phyloP scores from a whole-genome alignment of 2,113 vertebrate genomes.

The Excalfactoria chinensis region DNA sequence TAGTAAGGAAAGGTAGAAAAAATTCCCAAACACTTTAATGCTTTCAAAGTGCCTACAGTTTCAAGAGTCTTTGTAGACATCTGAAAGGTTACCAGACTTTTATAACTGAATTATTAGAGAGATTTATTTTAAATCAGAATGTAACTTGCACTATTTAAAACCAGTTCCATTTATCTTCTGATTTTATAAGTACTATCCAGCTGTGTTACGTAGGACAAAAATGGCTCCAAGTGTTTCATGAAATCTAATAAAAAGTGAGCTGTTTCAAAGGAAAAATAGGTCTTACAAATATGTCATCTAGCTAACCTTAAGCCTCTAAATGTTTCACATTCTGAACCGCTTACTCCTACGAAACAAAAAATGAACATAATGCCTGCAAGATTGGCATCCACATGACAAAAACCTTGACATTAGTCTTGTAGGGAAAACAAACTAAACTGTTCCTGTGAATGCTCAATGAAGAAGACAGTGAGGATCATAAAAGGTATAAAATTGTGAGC shows the following conservation, averaged over 20 bases:
- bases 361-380: neutral
- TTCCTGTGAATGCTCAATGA: neutral
- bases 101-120: conserved; percentile 43
- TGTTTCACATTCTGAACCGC: neutral
- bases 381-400: neutral
- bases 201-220: conserved; percentile 25
- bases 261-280: conserved; percentile 38
- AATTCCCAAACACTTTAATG: neutral
- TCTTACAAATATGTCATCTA: conserved; percentile 17
- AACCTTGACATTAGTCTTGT: neutral
- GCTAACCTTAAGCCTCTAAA: conserved; percentile 36
- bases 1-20: neutral
- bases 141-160: conserved; percentile 26
- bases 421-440: neutral
- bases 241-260: conserved; percentile 62
- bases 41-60: neutral
- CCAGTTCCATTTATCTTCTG: conserved; percentile 28
- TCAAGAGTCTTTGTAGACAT: neutral
- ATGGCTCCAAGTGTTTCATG: neutral
- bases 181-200: conserved; percentile 11
- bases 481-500: neutral
- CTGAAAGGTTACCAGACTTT: neutral
- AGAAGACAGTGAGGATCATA: neutral
- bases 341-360: neutral
- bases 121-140: conserved; percentile 30